Evolutionary conservation across 2,888 invertebrate genomes (phyloP).

Genomic region (Autographa pulchrina): DNA sequence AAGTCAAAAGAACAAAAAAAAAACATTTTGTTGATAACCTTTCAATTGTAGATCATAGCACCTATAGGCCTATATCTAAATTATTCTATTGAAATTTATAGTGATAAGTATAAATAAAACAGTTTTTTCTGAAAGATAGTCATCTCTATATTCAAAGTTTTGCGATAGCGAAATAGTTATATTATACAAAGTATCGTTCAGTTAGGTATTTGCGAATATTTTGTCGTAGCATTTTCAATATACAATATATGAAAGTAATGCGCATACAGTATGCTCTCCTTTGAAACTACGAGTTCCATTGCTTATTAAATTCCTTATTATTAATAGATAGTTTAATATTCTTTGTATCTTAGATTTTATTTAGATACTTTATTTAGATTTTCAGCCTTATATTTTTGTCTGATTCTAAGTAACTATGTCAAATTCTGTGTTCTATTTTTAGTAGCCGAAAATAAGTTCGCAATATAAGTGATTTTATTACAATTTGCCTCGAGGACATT

Average conservation of each 20-base stretch:
- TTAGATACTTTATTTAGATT: background rate
- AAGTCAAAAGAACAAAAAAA: no score
- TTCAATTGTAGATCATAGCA: no score
- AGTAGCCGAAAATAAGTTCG: no score
- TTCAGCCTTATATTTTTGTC: no score
- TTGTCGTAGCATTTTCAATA: conserved; percentile 27
- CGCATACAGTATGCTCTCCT: conserved; percentile 25
- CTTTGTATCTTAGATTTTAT: background rate
- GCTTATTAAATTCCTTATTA: conserved; percentile 56
- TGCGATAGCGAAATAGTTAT: background rate
- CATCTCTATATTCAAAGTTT: background rate
- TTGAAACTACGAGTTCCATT: conserved; percentile 39
- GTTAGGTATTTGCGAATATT: conserved; percentile 8
- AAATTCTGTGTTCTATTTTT: no score
- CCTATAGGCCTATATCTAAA: background rate
- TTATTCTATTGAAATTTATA: background rate
- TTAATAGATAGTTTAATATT: conserved; percentile 32
- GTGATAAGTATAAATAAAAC: background rate
- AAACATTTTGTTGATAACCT: no score
- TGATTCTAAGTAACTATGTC: no score
- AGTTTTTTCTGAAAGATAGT: background rate
- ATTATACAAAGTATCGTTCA: conserved; percentile 2
- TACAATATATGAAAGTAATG: conserved; percentile 21
- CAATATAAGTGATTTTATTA: no score
- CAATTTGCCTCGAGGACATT: no score